A percentile compares a stretch with the other conserved stretches of the same genome.
These are phyloP conservation scores for Agrotis clavis DNA, from an alignment of 2,888 invertebrate species.

Conservation along the genomic window DNA sequence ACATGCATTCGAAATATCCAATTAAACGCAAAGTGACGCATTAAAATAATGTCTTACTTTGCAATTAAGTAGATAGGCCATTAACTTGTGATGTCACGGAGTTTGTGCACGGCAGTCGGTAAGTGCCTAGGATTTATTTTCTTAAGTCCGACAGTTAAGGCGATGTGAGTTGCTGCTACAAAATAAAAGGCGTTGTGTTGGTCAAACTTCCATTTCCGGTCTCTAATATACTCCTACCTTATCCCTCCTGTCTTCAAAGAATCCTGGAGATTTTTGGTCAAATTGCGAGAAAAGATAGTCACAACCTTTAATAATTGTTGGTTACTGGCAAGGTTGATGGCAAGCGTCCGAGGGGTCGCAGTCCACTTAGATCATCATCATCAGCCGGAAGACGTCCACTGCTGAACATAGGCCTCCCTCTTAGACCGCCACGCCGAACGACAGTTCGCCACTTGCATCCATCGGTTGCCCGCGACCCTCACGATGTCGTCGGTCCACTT, in stretches of 20 bases:
- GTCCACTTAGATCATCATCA: too few species aligned
- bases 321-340: too few species aligned
- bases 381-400: too few species aligned
- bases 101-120: constrained; percentile 18
- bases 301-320: too few species aligned
- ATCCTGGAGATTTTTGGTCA: too few species aligned
- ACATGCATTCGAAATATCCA: constrained; percentile 49
- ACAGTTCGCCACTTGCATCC: too few species aligned
- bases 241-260: not conserved
- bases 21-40: constrained; percentile 34
- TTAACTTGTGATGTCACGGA: not conserved
- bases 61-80: constrained; percentile 29
- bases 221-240: constrained; percentile 1
- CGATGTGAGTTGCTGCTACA: not conserved
- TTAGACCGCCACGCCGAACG: too few species aligned
- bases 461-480: too few species aligned
- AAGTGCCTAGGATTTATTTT: constrained; percentile 5
- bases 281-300: too few species aligned
- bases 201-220: not conserved
- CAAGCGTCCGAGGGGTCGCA: too few species aligned
- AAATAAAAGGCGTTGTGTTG: not conserved
- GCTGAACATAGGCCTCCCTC: too few species aligned
- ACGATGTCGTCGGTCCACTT: too few species aligned
- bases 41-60: constrained; percentile 29
- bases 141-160: not conserved